Evolutionary conservation across 2,113 vertebrate genomes (phyloP).

Genomic region (Ondatra zibethicus): DNA sequence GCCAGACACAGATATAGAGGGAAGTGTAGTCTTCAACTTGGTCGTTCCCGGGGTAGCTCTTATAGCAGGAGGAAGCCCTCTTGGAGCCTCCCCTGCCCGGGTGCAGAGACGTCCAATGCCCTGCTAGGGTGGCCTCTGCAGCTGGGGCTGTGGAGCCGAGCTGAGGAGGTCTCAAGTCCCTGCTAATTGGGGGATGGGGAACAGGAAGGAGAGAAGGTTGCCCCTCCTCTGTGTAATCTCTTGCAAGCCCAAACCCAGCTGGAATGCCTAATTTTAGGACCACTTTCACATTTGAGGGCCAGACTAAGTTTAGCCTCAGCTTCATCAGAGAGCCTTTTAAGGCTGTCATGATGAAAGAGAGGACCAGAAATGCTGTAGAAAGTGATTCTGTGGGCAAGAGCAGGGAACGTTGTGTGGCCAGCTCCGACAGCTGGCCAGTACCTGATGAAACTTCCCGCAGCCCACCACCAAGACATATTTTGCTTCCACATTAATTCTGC

Average conservation of each 20-base stretch:
- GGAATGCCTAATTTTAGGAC: slow-evolving; percentile 83
- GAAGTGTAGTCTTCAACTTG: background rate
- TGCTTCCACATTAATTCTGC: background rate
- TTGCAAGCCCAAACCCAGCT: slow-evolving; percentile 71
- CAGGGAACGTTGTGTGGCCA: background rate
- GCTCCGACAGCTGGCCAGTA: slow-evolving; percentile 11
- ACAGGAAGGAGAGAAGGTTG: slow-evolving; percentile 1
- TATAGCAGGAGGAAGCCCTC: background rate
- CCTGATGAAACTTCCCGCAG: background rate
- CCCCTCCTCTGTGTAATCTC: background rate
- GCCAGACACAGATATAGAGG: background rate
- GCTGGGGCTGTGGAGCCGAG: background rate
- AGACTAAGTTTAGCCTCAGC: slow-evolving; percentile 82
- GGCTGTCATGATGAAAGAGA: slow-evolving; percentile 58
- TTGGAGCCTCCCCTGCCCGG: background rate
- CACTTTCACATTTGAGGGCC: slow-evolving; percentile 55
- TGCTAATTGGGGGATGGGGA: background rate
- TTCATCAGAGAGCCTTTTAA: slow-evolving; percentile 79
- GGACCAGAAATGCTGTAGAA: slow-evolving; percentile 50
- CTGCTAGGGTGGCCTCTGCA: accelerated
- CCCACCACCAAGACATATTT: background rate
- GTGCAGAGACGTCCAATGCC: background rate
- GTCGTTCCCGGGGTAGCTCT: background rate
- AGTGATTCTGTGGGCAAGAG: background rate
- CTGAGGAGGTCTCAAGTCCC: background rate